Percentiles rank a stretch among this genome's conserved stretches.
Evolutionary conservation across 2,797 vertebrate genomes (phyloP).

Genomic region (Gallinago stenura): DNA sequence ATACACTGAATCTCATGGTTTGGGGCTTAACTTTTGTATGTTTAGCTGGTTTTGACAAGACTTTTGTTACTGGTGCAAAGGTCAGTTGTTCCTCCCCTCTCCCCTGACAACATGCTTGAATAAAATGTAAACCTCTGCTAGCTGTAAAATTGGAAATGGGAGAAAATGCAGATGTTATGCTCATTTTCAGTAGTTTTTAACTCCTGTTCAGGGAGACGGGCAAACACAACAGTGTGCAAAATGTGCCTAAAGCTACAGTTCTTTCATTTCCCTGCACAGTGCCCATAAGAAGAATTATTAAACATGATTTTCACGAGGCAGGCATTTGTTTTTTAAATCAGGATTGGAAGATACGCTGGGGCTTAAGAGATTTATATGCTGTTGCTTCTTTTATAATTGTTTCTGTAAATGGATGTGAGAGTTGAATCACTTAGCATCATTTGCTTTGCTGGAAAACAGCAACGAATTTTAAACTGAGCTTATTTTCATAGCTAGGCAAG

Average conservation of each 20-base stretch:
- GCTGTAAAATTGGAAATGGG: not conserved
- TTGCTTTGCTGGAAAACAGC: not conserved
- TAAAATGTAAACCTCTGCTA: not conserved
- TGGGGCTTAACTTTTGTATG: not conserved
- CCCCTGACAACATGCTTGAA: not conserved
- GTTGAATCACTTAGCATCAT: slow-evolving; percentile 38
- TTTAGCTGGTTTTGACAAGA: not conserved
- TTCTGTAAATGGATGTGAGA: slow-evolving; percentile 43
- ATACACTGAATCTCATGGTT: not conserved
- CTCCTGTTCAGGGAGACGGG: slow-evolving; percentile 30
- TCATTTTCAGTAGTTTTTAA: slow-evolving; percentile 36
- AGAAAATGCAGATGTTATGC: slow-evolving; percentile 7
- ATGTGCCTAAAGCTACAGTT: slow-evolving; percentile 28
- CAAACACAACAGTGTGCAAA: slow-evolving; percentile 2
- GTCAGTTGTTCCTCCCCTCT: not conserved
- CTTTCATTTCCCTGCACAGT: slow-evolving; percentile 35
- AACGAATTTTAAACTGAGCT: not conserved
- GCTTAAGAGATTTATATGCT: slow-evolving; percentile 31
- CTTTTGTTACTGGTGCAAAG: not conserved
- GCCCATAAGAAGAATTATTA: slow-evolving; percentile 65
- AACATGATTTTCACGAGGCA: slow-evolving; percentile 61
- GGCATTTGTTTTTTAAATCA: slow-evolving; percentile 63
- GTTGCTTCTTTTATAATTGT: slow-evolving; percentile 47
- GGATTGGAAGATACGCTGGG: slow-evolving; percentile 20
- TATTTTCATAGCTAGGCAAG: slow-evolving; percentile 3